Base-by-base conservation (phyloP, 2,797 vertebrate genomes). In the Acanthopagrus latus region DNA sequence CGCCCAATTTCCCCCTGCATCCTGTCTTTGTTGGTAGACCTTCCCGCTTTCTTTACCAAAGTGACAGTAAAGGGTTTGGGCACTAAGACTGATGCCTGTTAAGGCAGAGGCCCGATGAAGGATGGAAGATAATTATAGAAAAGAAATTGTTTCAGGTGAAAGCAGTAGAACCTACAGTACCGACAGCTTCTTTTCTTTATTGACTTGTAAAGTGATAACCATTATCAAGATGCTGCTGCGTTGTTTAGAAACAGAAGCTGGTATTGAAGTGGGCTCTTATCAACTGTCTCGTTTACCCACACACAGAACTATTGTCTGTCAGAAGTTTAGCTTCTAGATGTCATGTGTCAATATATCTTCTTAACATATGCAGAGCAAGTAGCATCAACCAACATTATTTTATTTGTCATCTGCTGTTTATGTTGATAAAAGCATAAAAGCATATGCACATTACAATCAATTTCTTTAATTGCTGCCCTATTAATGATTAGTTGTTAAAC, bases 21-120 rank as follows among this genome's bases (percentile, higher is more conserved):
- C 84, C 88, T 90, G 86, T 59, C 76, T 76, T 87, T 84, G 90
- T 88, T 88, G 69, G 2, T 60, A n/a, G 57, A 67, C 58, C 67
- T 64, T 46, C 52, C 74, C 1, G 5, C n/a, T 71, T 41, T 78
- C 43, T 67, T 78, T 62, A 59, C 51, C 68, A 13, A 78, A 55
- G 20, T 59, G 21, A 33, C 51, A 29, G 6, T 64, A 10, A 33
- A 56, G 3, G 16, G 57, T 68, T 62, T 56, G 52, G 64, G 46
- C 7, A 69, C 12, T 6, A 7, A 59, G 29, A 16, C 46, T 11
- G 47, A 66, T 59, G 29, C n/a, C 51, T 64, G 33, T 12, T 46
- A 20, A 9, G 23, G 41, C 51, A 8, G 4, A 64, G 51, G 44
- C 25, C 59, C 47, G 3, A 11, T 41, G 43, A 60, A 38, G 70